These are phyloP conservation scores for Atta texana DNA, from an alignment of 1,140 invertebrate species.

Conservation along the genomic window DNA sequence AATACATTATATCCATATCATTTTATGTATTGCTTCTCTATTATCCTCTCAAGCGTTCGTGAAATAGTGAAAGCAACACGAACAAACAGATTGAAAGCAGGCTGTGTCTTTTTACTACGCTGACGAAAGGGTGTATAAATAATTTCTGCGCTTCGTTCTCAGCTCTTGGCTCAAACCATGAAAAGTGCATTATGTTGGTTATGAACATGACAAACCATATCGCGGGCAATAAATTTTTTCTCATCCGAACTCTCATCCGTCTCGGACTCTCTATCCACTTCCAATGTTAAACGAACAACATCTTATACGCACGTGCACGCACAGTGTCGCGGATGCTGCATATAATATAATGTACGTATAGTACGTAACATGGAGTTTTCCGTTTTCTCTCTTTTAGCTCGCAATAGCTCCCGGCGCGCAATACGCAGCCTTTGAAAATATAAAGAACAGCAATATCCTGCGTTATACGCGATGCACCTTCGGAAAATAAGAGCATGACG, in stretches of 20 bases:
- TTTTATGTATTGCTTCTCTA: slow-evolving; percentile 7
- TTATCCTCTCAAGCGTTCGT: slow-evolving; percentile 7
- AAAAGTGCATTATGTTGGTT: slow-evolving; percentile 61
- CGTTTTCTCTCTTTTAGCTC: slow-evolving; percentile 33
- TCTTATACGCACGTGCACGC: slow-evolving; percentile 26
- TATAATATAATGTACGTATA: slow-evolving; percentile 34
- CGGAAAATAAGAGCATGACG: slow-evolving; percentile 72
- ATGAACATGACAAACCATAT: slow-evolving; percentile 41
- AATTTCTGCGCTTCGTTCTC: slow-evolving; percentile 61
- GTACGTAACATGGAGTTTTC: background rate
- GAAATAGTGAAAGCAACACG: background rate
- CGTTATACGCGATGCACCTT: slow-evolving; percentile 34
- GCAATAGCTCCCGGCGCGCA: slow-evolving; percentile 30
- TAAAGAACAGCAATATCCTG: slow-evolving; percentile 74
- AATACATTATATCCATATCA: background rate
- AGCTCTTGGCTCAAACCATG: slow-evolving; percentile 1
- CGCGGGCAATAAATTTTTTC: slow-evolving; percentile 60
- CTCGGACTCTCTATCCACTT: too few relatives aligned
- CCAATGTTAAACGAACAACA: background rate
- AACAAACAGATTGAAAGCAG: slow-evolving; percentile 30
- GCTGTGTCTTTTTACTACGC: slow-evolving; percentile 9
- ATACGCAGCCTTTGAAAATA: slow-evolving; percentile 68
- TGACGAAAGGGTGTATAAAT: slow-evolving; percentile 62
- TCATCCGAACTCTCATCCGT: background rate
- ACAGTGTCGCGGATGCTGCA: slow-evolving; percentile 10